A percentile compares a stretch with the other conserved stretches of the same genome.
Conservation (phyloP, 2,113 vertebrate species). For the Heterocephalus glaber region DNA sequence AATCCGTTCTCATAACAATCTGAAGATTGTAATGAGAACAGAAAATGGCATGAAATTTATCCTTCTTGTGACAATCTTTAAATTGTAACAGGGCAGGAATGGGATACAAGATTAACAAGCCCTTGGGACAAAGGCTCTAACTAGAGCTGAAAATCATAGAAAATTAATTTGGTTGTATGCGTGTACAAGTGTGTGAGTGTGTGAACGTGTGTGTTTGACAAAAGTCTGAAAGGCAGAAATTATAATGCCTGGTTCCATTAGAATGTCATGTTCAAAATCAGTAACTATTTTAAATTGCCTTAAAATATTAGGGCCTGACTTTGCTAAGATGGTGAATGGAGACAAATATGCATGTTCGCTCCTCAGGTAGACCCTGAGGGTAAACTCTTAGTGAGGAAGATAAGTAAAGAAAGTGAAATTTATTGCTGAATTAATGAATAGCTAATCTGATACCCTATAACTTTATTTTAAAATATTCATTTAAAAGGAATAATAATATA, state of each 20-base stretch:
- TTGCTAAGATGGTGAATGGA: not conserved
- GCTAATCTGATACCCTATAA: not conserved
- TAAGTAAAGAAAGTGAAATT: not conserved
- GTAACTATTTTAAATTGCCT: constrained; percentile 57
- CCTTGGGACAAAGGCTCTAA: constrained; percentile 76
- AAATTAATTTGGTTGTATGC: constrained; percentile 68
- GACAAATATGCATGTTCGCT: constrained; percentile 13
- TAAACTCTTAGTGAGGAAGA: not conserved
- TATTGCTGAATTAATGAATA: not conserved
- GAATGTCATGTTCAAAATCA: constrained; percentile 55
- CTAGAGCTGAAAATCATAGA: constrained; percentile 68
- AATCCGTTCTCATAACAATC: constrained; percentile 85
- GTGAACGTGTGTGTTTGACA: constrained; percentile 7
- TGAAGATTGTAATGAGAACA: constrained; percentile 86
- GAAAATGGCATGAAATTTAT: constrained; percentile 86
- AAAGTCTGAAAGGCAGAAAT: constrained; percentile 43
- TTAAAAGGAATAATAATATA: not conserved
- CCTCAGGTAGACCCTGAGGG: not conserved
- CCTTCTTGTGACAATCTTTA: constrained; percentile 84
- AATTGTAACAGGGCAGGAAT: constrained; percentile 79
- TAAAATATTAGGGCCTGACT: constrained; percentile 53
- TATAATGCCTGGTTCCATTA: not conserved
- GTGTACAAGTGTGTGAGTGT: constrained; percentile 3
- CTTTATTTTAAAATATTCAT: not conserved
- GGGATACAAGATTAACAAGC: constrained; percentile 81